Evolutionary conservation across 2,113 vertebrate genomes (phyloP).

Genomic region (Synodontis membranacea): DNA sequence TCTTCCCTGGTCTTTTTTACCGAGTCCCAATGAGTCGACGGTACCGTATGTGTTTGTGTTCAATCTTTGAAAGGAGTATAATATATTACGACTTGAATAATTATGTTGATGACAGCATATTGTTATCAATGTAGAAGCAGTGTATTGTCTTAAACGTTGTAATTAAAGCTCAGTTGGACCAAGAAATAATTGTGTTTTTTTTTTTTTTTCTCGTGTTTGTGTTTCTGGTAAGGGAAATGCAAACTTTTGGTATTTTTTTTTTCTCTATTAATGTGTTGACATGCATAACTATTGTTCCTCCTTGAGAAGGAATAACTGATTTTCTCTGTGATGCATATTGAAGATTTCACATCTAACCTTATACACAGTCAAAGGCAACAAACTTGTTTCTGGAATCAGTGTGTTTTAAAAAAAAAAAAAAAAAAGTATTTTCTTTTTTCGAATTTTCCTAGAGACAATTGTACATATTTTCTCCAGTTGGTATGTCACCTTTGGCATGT

Average conservation of each 20-base stretch:
- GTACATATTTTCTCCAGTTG: background rate
- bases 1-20: slow-evolving; percentile 52
- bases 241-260: background rate
- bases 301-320: background rate
- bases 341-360: background rate
- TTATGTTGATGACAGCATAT: slow-evolving; percentile 64
- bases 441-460: no score
- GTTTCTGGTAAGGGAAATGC: background rate
- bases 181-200: slow-evolving; percentile 44
- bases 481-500: no score
- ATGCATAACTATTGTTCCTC: background rate
- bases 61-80: slow-evolving; percentile 61
- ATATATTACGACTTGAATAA: slow-evolving; percentile 66
- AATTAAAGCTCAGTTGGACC: slow-evolving; percentile 78
- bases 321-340: background rate
- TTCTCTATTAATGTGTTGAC: background rate
- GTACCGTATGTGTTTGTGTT: slow-evolving; percentile 58
- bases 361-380: background rate
- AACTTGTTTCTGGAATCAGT: background rate
- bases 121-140: slow-evolving; percentile 74
- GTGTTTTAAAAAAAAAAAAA: no score
- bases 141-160: slow-evolving; percentile 76
- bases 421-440: background rate
- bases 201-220: background rate
- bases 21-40: slow-evolving; percentile 34